Evolutionary conservation across 1,140 invertebrate species (phyloP).

Genomic region (Copidosoma floridanum): DNA sequence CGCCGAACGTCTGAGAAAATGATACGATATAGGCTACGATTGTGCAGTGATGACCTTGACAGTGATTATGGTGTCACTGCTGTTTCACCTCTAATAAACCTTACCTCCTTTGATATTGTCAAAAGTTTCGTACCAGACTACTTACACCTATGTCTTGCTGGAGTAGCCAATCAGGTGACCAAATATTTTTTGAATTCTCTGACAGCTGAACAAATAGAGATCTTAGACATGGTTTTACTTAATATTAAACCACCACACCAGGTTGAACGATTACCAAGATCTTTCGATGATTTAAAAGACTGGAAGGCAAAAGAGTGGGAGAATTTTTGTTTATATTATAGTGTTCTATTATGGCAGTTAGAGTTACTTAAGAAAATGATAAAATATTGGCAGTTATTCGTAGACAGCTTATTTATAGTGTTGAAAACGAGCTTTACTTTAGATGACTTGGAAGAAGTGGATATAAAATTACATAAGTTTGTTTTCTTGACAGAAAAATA

Average conservation of each 20-base stretch:
- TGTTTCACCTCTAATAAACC: not conserved
- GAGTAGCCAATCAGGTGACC: not conserved
- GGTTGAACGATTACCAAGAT: not conserved
- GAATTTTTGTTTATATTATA: constrained; percentile 23
- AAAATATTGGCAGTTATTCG: constrained; percentile 10
- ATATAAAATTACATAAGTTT: constrained; percentile 23
- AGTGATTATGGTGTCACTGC: not conserved
- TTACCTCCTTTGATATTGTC: not conserved
- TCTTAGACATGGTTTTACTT: not conserved
- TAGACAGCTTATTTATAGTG: constrained; percentile 4
- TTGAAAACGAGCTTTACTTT: constrained; percentile 4
- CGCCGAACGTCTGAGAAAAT: not conserved
- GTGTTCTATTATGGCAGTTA: constrained; percentile 3
- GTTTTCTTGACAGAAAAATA: constrained; percentile 17
- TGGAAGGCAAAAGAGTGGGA: constrained; percentile 30
- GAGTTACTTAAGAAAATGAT: constrained; percentile 11
- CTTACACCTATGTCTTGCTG: not conserved
- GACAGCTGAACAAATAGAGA: not conserved
- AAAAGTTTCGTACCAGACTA: not conserved
- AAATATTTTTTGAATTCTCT: not conserved
- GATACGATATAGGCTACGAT: not conserved
- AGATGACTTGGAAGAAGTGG: constrained; percentile 9
- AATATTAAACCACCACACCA: not conserved
- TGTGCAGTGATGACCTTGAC: not conserved
- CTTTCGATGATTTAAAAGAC: constrained; percentile 1